Base-by-base conservation (phyloP, 2,797 vertebrate species). In the Pangasius macronema region DNA sequence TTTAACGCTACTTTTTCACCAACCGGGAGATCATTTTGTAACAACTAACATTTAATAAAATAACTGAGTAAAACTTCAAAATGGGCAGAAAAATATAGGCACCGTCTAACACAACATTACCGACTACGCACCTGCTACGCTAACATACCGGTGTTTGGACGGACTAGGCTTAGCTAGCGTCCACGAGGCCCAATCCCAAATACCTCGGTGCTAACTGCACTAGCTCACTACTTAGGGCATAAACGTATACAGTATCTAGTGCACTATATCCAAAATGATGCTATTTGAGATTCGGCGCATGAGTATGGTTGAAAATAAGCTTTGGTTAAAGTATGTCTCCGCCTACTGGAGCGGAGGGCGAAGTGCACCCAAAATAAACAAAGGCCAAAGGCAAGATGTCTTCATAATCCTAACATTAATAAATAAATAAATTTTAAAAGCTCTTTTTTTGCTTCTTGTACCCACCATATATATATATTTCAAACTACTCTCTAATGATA, bases 81-180 rank as follows among this genome's bases (percentile, higher is more conserved):
- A 75, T 24, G 2, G 13, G 27, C 3, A 3, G 20, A 1, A 55
- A 75, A 42, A 75, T 59, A 70, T 24, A 11, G 2, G 16, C 24
- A 82, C 57, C 22, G 65, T 82, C 51, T 68, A 79, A 75, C 68
- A 49, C 18, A 82, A 82, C 42, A 68, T 53, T 83, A 83, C 7
- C 55, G 61, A 86, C 75, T 88, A 85, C 84, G 87, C 86, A 88
- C 83, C 87, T 86, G 75, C 87, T 88, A 86, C 79, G 80, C 79
- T 88, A 83, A 83, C 87, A 83, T 88, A 86, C 87, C 87, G 87
- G 87, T 86, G 82, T 88, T 86, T 83, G 81, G 46, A 82, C 86
- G 55, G 39, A 75, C 30, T 87, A 16, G 51, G 42, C 39, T 82
- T 82, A 87, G 68, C 80, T 27, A 65, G 79, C n/a, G 39, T 82